Evolutionary conservation across 2,797 vertebrate species (phyloP), one percentile per base, ranked within the genome.

Genomic region (Australoheros facetus): DNA sequence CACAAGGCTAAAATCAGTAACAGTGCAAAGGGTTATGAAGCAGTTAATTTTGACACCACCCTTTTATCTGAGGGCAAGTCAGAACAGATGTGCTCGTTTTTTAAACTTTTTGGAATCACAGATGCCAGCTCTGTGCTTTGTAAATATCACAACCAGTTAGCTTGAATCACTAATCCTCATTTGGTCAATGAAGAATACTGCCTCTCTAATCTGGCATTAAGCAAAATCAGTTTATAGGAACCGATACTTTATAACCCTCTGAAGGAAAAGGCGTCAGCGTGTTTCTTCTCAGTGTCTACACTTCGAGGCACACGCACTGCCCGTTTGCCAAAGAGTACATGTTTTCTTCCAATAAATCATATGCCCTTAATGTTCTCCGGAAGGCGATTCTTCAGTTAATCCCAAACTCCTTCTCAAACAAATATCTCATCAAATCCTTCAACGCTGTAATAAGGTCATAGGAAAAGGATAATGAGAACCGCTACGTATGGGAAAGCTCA

Each of bases 401-500:
- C 91, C 83, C 37, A 3, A 87, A 77, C 71, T 86, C 59, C 78
- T 79, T 72, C 89, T 88, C 57, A 88, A 88, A 88, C 80, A 92
- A 91, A 91, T 86, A 89, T 90, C 89, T 87, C 87, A 87, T 91
- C 84, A 91, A 93, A 91, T 92, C 86, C 87, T 87, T 89, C 79
- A 89, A 86, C 71, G 79, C 85, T 75, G 75, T 90, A 92, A 89
- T 87, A 85, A 87, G 91, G 93, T 94, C 92, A 94, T 70, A 92
- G 91, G 89, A 85, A 85, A 90, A 88, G 89, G 90, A 92, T 93
- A 93, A 94, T 92, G 85, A 90, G 87, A 89, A 86, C 69, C 30
- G 83, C 76, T 87, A 87, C 78, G 78, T 91, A 92, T 89, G 87
- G 88, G 81, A 83, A 87, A 82, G 89, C 89, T 89, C 86, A 86